Evolutionary conservation across 2,888 invertebrate species (phyloP).

Genomic region (Hypercompe scribonia): DNA sequence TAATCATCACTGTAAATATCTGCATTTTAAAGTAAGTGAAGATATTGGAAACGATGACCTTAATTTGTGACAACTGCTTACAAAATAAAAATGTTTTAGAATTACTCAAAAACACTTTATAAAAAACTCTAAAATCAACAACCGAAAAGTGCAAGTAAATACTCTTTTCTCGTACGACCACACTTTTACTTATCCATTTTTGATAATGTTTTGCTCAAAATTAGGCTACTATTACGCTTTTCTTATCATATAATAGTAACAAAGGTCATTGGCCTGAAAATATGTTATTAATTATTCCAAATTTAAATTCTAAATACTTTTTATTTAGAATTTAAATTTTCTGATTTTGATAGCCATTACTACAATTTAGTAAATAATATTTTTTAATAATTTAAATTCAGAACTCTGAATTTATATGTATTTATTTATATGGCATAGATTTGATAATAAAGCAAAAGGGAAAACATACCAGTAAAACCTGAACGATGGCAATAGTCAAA

Average conservation of each 20-base stretch:
- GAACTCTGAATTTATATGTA: too few relatives aligned
- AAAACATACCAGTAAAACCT: too few relatives aligned
- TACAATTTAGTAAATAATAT: too few relatives aligned
- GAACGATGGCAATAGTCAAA: not conserved
- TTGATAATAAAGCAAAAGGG: too few relatives aligned
- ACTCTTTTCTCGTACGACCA: not conserved
- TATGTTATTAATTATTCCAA: too few relatives aligned
- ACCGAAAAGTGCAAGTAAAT: not conserved
- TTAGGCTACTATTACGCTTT: not conserved
- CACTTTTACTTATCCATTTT: not conserved
- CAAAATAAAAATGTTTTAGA: not conserved
- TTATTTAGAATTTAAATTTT: too few relatives aligned
- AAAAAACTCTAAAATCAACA: not conserved
- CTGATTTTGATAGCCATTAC: too few relatives aligned
- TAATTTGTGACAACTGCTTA: not conserved
- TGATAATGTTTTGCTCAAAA: too few relatives aligned
- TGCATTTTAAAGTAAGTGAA: conserved; percentile 11
- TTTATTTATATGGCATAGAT: too few relatives aligned
- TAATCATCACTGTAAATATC: conserved; percentile 20
- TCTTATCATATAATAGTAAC: not conserved
- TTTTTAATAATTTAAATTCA: too few relatives aligned
- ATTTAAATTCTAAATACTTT: too few relatives aligned
- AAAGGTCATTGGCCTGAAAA: not conserved
- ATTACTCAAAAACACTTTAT: not conserved
- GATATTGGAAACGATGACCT: not conserved